Percentiles rank a stretch among this genome's conserved stretches.
Evolutionary conservation across 1,140 invertebrate species (phyloP).

Genomic region (Temnothorax longispinosus): DNA sequence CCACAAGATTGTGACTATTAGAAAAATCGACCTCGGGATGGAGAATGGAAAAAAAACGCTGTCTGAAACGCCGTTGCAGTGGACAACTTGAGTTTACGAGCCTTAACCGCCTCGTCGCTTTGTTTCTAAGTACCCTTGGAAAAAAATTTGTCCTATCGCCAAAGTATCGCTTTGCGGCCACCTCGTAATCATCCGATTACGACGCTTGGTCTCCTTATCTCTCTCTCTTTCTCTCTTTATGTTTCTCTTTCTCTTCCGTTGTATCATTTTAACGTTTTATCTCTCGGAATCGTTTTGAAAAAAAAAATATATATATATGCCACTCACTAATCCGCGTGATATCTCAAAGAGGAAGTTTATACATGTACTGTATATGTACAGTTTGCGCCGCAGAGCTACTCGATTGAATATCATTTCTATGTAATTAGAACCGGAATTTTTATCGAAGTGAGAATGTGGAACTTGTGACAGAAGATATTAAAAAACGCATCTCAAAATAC

Average conservation of each 20-base stretch:
- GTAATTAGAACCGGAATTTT: conserved; percentile 6
- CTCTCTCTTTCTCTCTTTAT: not conserved
- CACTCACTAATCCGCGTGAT: not conserved
- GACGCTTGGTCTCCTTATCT: no score
- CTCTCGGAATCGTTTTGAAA: conserved; percentile 14
- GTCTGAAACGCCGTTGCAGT: not conserved
- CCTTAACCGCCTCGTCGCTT: conserved; percentile 13
- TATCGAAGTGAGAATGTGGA: not conserved
- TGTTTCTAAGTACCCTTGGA: conserved; percentile 18
- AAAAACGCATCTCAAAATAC: not conserved
- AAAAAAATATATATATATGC: conserved; percentile 24
- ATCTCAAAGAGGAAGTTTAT: conserved; percentile 15
- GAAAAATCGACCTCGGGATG: conserved; percentile 1
- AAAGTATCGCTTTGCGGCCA: conserved; percentile 40
- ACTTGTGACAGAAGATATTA: not conserved
- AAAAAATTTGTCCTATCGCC: conserved; percentile 39
- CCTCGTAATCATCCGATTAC: conserved; percentile 22
- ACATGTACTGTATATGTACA: not conserved
- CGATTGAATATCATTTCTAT: not conserved
- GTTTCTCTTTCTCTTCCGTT: not conserved
- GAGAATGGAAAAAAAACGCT: not conserved
- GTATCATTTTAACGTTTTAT: conserved; percentile 35
- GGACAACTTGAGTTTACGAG: conserved; percentile 43
- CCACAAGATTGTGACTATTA: not conserved
- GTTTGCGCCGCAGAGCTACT: not conserved